phyloP scores from a whole-genome alignment of 1,140 invertebrate species.

The Lepidurus arcticus region DNA sequence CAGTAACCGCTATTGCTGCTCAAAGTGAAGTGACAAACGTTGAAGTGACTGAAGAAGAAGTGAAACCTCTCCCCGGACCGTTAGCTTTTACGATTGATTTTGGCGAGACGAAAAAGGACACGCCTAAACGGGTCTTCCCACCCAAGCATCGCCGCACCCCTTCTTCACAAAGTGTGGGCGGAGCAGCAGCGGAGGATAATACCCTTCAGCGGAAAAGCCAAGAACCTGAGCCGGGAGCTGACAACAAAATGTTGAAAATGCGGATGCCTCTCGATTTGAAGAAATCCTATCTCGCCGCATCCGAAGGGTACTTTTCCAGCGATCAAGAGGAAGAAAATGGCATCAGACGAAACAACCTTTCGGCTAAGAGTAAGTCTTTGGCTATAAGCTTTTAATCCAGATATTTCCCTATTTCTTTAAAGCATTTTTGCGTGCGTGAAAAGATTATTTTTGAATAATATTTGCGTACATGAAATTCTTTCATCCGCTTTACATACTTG shows the following conservation, averaged over 20 bases:
- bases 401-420: too few relatives aligned
- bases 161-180: slow-evolving; percentile 5
- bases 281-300: slow-evolving; percentile 38
- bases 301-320: slow-evolving; percentile 62
- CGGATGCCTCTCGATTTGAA: slow-evolving; percentile 24
- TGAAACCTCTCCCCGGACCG: slow-evolving; percentile 27
- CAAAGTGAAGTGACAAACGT: not conserved
- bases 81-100: slow-evolving; percentile 34
- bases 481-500: too few relatives aligned
- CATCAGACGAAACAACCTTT: slow-evolving; percentile 34
- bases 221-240: not conserved
- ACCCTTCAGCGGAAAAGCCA: slow-evolving; percentile 27
- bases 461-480: too few relatives aligned
- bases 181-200: not conserved
- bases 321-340: slow-evolving; percentile 54
- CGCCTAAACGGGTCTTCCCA: slow-evolving; percentile 27
- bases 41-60: slow-evolving; percentile 3
- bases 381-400: too few relatives aligned
- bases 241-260: slow-evolving; percentile 23
- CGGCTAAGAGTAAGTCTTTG: slow-evolving; percentile 36
- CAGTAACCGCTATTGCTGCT: not conserved
- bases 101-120: slow-evolving; percentile 29
- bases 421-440: too few relatives aligned
- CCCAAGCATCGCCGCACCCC: slow-evolving; percentile 23
- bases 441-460: too few relatives aligned